A percentile compares a stretch with the other conserved stretches of the same genome.
Evolutionary conservation across 2,113 vertebrate genomes (phyloP).

Genomic region (Catharus fuscescens): DNA sequence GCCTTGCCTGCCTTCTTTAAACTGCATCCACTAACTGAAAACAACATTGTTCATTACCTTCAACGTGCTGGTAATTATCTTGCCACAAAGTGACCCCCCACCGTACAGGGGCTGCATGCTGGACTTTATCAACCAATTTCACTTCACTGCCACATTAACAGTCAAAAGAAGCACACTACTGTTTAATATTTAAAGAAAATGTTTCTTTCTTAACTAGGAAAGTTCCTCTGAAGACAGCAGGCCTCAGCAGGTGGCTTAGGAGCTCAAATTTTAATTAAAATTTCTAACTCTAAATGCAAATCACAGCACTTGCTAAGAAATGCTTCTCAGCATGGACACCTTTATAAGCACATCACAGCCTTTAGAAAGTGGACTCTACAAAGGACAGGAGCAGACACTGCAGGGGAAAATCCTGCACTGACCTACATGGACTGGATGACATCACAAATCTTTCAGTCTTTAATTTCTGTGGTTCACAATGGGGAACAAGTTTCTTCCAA

Average conservation of each 20-base stretch:
- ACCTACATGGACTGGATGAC: constrained; percentile 10
- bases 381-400: constrained; percentile 30
- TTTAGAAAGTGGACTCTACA: constrained; percentile 27
- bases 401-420: constrained; percentile 27
- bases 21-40: not conserved
- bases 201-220: constrained; percentile 39
- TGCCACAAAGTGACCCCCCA: constrained; percentile 18
- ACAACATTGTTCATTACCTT: constrained; percentile 31
- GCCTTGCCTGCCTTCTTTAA: not conserved
- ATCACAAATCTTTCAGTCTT: constrained; percentile 31
- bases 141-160: not conserved
- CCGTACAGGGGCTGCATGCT: not conserved
- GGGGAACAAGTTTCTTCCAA: not conserved
- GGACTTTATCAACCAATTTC: constrained; percentile 19
- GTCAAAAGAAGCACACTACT: constrained; percentile 30
- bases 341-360: constrained; percentile 25
- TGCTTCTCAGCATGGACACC: constrained; percentile 57
- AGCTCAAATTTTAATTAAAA: constrained; percentile 71
- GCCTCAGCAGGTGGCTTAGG: constrained; percentile 64
- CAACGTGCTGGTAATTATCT: constrained; percentile 7
- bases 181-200: constrained; percentile 59
- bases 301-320: constrained; percentile 59
- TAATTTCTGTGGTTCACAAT: not conserved
- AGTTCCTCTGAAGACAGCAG: constrained; percentile 51
- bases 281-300: constrained; percentile 72